Evolutionary conservation across 2,797 vertebrate genomes (phyloP).

Genomic region (Dicrostonyx torquatus): DNA sequence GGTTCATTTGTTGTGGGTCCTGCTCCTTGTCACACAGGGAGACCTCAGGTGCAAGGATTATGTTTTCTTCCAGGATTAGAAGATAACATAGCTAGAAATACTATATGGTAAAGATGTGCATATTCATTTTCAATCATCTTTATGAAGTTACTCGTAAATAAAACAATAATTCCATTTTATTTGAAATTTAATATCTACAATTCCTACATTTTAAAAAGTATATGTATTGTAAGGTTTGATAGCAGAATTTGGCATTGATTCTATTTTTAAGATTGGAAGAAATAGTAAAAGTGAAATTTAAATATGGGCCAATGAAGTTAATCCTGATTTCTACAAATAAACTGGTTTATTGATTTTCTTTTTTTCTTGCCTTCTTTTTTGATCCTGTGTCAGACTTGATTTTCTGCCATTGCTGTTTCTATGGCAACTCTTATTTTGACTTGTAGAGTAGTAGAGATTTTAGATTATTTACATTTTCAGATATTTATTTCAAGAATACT

Average conservation of each 20-base stretch:
- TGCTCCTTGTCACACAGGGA: neutral
- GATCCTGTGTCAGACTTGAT: slow-evolving; percentile 79
- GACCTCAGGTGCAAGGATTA: neutral
- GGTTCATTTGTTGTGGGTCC: neutral
- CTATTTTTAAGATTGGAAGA: slow-evolving; percentile 51
- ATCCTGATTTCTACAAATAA: slow-evolving; percentile 80
- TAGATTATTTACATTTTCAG: slow-evolving; percentile 42
- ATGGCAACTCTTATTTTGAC: slow-evolving; percentile 87
- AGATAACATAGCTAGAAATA: neutral
- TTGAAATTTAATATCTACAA: slow-evolving; percentile 20
- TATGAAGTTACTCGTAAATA: neutral
- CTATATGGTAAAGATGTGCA: neutral
- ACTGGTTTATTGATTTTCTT: slow-evolving; percentile 76
- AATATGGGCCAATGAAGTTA: slow-evolving; percentile 69
- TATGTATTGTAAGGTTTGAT: slow-evolving; percentile 21
- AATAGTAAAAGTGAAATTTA: slow-evolving; percentile 67
- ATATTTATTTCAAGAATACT: slow-evolving; percentile 68
- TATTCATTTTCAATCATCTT: neutral
- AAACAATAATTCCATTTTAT: neutral
- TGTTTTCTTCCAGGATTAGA: neutral
- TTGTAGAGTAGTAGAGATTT: slow-evolving; percentile 78
- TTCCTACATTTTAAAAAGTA: neutral
- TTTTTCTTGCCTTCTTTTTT: slow-evolving; percentile 42
- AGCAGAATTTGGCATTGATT: neutral
- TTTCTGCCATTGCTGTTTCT: slow-evolving; percentile 86